Base-by-base conservation (phyloP, 2,888 invertebrate genomes). In the Noctua pronuba region DNA sequence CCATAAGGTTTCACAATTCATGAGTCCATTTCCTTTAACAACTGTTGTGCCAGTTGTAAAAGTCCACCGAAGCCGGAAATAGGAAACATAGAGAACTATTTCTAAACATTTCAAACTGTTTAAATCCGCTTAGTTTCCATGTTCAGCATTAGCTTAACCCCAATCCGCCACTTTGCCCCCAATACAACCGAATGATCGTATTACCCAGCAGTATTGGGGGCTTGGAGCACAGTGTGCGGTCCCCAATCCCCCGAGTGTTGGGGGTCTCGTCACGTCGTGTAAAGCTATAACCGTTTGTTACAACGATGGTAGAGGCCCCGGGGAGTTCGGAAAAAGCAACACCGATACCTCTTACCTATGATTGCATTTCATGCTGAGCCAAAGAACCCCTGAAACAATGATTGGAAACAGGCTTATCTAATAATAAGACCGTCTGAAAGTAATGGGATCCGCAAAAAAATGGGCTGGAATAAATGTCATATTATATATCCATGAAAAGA, bases 201-300 rank as follows among this genome's bases (percentile, higher is more conserved):
- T 88, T 84, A 86, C 44, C 58, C 41, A 73, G 62, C 55, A 55
- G 62, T 60, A 64, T 66, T 41, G 41, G 62, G 55, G 64, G 41
- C 46, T 73, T 69, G 66, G 66, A 74, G 41, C 58, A 68, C 75
- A 66, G 44, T 70, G 58, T 77, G 76, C 60, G 77, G 79, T 83
- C 67, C 67, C 49, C 46, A 55, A 74, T 81, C 79, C 82, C 80
- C 65, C 66, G 77, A 74, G 83, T 69, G 46, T 73, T 64, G 65
- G 68, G 49, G 64, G 75, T 28, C 79, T 83, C 78, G 78, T 77
- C 83, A 84, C 82, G 76, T 87, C 77, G 52, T 66, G 76, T 82
- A 72, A 82, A 70, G 82, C 85, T 65, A 85, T 87, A 88, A 88
- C 75, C 75, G 85, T 83, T 83, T 79, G 82, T 80, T 75, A 73